Evolutionary conservation across 2,113 vertebrate genomes (phyloP).

Genomic region (Pycnonotus jocosus): DNA sequence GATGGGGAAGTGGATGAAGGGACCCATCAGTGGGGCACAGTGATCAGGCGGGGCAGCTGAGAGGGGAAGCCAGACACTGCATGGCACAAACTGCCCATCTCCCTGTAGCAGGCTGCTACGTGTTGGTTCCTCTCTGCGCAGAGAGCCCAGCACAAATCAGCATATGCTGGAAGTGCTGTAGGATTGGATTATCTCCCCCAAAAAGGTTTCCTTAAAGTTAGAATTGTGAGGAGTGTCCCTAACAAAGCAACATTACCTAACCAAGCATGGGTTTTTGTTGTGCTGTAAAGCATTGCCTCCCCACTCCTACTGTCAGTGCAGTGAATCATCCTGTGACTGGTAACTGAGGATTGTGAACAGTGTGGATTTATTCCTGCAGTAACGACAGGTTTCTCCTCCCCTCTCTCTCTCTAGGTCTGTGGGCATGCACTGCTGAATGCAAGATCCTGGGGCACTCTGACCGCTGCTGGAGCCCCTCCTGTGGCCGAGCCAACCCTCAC

Average conservation of each 20-base stretch:
- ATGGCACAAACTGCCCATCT: background rate
- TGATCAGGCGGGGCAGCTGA: background rate
- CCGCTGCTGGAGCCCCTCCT: slow-evolving; percentile 96
- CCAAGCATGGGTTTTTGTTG: background rate
- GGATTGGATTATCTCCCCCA: background rate
- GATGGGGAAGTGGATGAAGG: background rate
- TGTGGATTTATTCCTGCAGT: background rate
- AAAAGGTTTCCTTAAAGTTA: background rate
- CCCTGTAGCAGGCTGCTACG: background rate
- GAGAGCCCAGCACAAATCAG: background rate
- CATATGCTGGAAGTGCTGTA: background rate
- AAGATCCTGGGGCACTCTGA: slow-evolving; percentile 95
- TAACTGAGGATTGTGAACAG: background rate
- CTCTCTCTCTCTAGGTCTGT: slow-evolving; percentile 76
- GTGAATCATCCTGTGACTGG: background rate
- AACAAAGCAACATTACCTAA: background rate
- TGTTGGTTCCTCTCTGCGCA: background rate
- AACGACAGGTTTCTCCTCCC: background rate
- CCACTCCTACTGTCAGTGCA: accelerated
- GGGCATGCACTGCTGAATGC: slow-evolving; percentile 95
- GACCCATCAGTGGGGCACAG: background rate
- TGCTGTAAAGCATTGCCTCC: background rate
- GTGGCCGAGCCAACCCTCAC: slow-evolving; percentile 76
- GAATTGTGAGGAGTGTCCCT: background rate
- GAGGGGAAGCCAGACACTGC: background rate